Evolutionary conservation across 2,888 invertebrate genomes (phyloP).

Genomic region (Monoplex corrugatus): DNA sequence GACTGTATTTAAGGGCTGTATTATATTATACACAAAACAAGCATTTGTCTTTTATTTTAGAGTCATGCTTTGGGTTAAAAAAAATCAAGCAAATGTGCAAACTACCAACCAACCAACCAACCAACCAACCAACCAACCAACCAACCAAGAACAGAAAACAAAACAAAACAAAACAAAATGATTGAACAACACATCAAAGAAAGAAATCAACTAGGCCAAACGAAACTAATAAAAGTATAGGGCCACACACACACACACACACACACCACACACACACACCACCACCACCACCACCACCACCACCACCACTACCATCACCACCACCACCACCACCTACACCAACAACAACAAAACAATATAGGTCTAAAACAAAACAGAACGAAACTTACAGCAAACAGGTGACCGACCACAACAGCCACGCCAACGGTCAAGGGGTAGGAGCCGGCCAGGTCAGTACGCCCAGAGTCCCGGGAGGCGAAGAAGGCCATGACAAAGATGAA

Average conservation of each 20-base stretch:
- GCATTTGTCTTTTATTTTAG: too few relatives aligned
- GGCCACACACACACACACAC: too few relatives aligned
- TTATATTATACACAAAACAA: too few relatives aligned
- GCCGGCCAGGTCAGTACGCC: constrained; percentile 89
- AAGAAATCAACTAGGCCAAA: too few relatives aligned
- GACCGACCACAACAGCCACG: constrained; percentile 91
- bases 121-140: not conserved
- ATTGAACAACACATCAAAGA: too few relatives aligned
- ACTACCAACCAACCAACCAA: not conserved
- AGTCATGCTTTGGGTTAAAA: too few relatives aligned
- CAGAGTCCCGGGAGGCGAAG: constrained; percentile 90
- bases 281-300: not conserved
- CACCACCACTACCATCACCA: not conserved
- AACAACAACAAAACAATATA: not conserved
- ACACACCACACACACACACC: too few relatives aligned
- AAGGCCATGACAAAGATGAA: constrained; percentile 93
- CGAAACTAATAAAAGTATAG: too few relatives aligned
- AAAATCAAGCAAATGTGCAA: too few relatives aligned
- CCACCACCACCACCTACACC: not conserved
- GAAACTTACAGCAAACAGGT: constrained; percentile 90
- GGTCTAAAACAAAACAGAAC: not conserved
- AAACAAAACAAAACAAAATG: too few relatives aligned
- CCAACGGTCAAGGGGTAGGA: constrained; percentile 92
- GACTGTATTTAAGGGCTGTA: too few relatives aligned
- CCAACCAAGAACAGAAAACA: not conserved